Conservation (phyloP, 2,797 vertebrate genomes). For the Craterocephalus amniculus region DNA sequence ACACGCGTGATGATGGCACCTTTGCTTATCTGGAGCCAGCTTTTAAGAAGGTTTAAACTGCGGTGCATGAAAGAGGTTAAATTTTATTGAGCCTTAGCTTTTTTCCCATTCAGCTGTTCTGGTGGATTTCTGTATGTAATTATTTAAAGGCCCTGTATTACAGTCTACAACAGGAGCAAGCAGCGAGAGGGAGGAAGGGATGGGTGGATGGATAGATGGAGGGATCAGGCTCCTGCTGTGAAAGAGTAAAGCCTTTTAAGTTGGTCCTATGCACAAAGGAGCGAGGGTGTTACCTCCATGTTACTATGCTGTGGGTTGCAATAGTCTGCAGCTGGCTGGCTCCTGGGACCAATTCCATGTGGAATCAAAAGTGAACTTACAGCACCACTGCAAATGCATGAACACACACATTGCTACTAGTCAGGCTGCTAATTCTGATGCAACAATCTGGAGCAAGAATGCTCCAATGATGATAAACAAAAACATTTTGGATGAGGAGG, state of each 20-base stretch:
- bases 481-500: conserved; percentile 75
- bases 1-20: conserved; percentile 40
- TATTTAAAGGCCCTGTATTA: conserved; percentile 73
- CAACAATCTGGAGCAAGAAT: conserved; percentile 80
- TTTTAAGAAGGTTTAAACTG: conserved; percentile 33
- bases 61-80: conserved; percentile 53
- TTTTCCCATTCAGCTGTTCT: conserved; percentile 43
- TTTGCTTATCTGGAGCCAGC: conserved; percentile 22
- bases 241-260: conserved; percentile 66
- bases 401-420: conserved; percentile 21
- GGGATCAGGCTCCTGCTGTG: conserved; percentile 56
- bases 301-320: conserved; percentile 55
- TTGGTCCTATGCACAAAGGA: conserved; percentile 48
- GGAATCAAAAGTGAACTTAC: conserved; percentile 65
- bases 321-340: conserved; percentile 60
- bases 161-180: conserved; percentile 39
- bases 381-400: conserved; percentile 25
- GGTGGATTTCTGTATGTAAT: conserved; percentile 70
- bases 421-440: conserved; percentile 71
- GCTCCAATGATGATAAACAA: conserved; percentile 84
- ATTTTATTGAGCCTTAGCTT: conserved; percentile 52
- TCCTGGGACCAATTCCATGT: conserved; percentile 60
- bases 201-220: conserved; percentile 33
- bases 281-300: conserved; percentile 51
- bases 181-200: conserved; percentile 22